Percentiles rank a stretch among this genome's conserved stretches.
Conservation (phyloP, 2,888 invertebrate species). For the Eilema depressum region DNA sequence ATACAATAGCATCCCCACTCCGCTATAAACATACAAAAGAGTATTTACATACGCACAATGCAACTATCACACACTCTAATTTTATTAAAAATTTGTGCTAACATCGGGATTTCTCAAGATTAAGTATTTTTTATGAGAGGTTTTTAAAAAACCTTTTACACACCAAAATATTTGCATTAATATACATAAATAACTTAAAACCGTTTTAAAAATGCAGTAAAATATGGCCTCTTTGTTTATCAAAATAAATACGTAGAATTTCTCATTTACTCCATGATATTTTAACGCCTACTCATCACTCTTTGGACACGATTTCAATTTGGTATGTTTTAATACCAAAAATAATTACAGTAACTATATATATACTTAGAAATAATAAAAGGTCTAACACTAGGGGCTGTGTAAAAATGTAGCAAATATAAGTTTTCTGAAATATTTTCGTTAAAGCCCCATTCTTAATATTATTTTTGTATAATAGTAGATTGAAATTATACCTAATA, state of each 20-base stretch:
- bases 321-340: constrained; percentile 68
- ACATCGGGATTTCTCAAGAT: constrained; percentile 61
- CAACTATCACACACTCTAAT: constrained; percentile 54
- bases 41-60: constrained; percentile 54
- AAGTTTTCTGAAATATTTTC: constrained; percentile 49
- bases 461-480: neutral
- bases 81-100: constrained; percentile 72
- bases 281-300: constrained; percentile 63
- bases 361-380: constrained; percentile 47
- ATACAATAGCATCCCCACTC: constrained; percentile 27
- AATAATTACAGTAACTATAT: constrained; percentile 53
- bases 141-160: constrained; percentile 65
- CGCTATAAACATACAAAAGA: constrained; percentile 44
- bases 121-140: constrained; percentile 49
- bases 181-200: constrained; percentile 64
- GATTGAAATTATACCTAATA: neutral
- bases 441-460: neutral
- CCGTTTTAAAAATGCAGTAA: constrained; percentile 65
- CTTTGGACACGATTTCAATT: constrained; percentile 81
- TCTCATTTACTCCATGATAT: constrained; percentile 63
- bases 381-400: constrained; percentile 58
- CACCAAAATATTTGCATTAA: constrained; percentile 47
- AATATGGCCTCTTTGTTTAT: constrained; percentile 73
- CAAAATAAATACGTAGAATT: constrained; percentile 76
- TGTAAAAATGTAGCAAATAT: constrained; percentile 43